Evolutionary conservation across 2,888 invertebrate genomes (phyloP).

Genomic region (Halocaridina rubra): DNA sequence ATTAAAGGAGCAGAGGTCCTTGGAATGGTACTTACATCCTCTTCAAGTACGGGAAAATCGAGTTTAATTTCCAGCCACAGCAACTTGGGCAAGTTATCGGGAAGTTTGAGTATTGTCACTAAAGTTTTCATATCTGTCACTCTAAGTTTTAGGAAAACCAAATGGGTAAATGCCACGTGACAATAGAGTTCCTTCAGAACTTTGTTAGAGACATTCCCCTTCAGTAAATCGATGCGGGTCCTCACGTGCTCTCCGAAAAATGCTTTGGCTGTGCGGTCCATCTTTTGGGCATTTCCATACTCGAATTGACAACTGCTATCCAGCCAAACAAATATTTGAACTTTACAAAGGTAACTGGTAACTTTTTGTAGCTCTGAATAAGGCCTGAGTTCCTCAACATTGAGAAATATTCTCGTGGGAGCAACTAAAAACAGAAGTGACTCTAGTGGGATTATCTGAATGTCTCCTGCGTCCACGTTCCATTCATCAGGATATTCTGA

Average conservation of each 20-base stretch:
- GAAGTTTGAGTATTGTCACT: slow-evolving; percentile 3
- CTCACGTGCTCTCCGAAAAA: slow-evolving; percentile 31
- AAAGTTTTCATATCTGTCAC: slow-evolving; percentile 33
- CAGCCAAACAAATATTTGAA: slow-evolving; percentile 59
- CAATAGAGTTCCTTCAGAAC: slow-evolving; percentile 15
- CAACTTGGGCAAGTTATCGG: slow-evolving; percentile 21
- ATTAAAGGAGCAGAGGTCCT: slow-evolving; percentile 39
- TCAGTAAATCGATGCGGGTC: slow-evolving; percentile 49
- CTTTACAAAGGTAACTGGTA: slow-evolving; percentile 37
- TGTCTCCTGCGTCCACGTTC: slow-evolving; percentile 3
- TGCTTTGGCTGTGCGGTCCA: slow-evolving; percentile 43
- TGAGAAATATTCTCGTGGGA: slow-evolving; percentile 37
- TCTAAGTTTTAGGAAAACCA: slow-evolving; percentile 50
- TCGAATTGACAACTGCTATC: slow-evolving; percentile 50
- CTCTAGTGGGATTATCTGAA: slow-evolving; percentile 19
- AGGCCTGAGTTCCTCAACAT: slow-evolving; percentile 21
- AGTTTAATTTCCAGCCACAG: slow-evolving; percentile 59
- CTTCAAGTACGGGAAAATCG: slow-evolving; percentile 41
- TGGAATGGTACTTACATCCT: slow-evolving; percentile 16
- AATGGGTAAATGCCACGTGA: slow-evolving; percentile 18
- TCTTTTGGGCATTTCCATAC: slow-evolving; percentile 29
- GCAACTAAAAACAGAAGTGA: slow-evolving; percentile 31
- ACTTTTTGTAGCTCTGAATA: slow-evolving; percentile 37
- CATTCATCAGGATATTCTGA: slow-evolving; percentile 50
- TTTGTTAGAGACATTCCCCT: slow-evolving; percentile 21